Base-by-base conservation (phyloP, 2,113 vertebrate species). In the Anhinga anhinga region DNA sequence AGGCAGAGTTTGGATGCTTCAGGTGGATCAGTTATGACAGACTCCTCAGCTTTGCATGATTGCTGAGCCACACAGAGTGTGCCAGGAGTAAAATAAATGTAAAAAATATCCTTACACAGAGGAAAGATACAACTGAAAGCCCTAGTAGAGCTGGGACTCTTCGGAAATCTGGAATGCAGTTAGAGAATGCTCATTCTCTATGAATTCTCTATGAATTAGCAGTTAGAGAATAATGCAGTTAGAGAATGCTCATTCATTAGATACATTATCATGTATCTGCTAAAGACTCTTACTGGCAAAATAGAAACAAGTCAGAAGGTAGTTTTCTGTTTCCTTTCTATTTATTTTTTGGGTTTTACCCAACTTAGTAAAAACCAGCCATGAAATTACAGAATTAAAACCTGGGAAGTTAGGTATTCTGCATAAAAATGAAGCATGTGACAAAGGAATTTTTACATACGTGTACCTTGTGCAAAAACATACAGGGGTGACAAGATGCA, bases 11-110 rank as follows among this genome's bases (percentile, higher is more conserved):
- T 29, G 34, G 15, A 16, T 66, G 14, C 15, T 59, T 49, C 16
- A 4, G 13, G 13, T 2, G 1, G 15, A 71, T 22, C 36, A 52
- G n/a, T 56, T 66, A 22, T 2, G 1, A 22, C 4, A 19, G 52
- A 22, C 22, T 71, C 15, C 45, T 45, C 42, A 63, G 18, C 30
- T 63, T 62, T 50, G 47, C 30, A 4, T 13, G n/a, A 22, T 29
- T 44, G 26, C 38, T 74, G 38, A 79, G 38, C 19, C 13, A 34
- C 16, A 40, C 10, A 13, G 63, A 49, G 44, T n/a, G 25, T 86
- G 38, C 10, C 67, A 61, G 45, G 11, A 80, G 19, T 38, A 83
- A 61, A 34, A 47, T n/a, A 22, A 66, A 18, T 49, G 53, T 44
- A 76, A 40, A 71, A 45, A 81, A 76, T 61, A 40, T n/a, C 4